These are phyloP conservation scores for Cotesia glomerata DNA, from an alignment of 1,140 invertebrate genomes.

Conservation along the genomic window DNA sequence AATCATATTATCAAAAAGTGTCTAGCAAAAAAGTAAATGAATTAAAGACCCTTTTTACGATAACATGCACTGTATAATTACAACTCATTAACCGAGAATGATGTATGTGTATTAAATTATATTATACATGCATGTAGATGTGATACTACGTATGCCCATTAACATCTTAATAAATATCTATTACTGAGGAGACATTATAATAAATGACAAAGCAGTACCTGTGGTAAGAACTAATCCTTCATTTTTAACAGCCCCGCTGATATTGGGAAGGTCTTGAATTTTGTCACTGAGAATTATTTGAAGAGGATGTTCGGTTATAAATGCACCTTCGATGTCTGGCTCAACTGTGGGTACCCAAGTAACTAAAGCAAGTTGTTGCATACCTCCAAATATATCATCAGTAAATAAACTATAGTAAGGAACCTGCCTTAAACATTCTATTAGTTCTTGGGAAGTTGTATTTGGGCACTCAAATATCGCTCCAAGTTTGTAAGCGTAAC, in stretches of 20 bases:
- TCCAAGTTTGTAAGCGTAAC: constrained; percentile 21
- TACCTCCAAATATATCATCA: constrained; percentile 15
- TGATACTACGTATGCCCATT: no score
- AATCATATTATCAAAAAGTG: not conserved
- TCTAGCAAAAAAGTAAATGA: no score
- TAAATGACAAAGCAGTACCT: constrained; percentile 9
- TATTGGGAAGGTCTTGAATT: constrained; percentile 30
- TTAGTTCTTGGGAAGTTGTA: constrained; percentile 15
- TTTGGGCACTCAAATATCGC: constrained; percentile 26
- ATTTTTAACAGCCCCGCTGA: constrained; percentile 25
- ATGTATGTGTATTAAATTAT: no score
- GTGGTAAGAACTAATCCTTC: constrained; percentile 27
- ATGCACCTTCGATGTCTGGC: constrained; percentile 23
- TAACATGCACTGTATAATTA: no score
- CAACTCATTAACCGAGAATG: no score
- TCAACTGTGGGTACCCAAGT: constrained; percentile 33
- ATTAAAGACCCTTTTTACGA: no score
- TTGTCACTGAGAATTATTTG: constrained; percentile 15
- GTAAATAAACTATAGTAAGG: not conserved
- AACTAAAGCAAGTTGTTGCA: not conserved
- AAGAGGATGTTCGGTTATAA: constrained; percentile 29
- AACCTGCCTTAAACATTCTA: constrained; percentile 28
- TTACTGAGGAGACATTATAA: not conserved
- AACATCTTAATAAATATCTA: not conserved
- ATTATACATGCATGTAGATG: no score